Percentiles rank a stretch among this genome's conserved stretches.
Evolutionary conservation across 2,797 vertebrate genomes (phyloP).

Genomic region (Australoheros facetus): DNA sequence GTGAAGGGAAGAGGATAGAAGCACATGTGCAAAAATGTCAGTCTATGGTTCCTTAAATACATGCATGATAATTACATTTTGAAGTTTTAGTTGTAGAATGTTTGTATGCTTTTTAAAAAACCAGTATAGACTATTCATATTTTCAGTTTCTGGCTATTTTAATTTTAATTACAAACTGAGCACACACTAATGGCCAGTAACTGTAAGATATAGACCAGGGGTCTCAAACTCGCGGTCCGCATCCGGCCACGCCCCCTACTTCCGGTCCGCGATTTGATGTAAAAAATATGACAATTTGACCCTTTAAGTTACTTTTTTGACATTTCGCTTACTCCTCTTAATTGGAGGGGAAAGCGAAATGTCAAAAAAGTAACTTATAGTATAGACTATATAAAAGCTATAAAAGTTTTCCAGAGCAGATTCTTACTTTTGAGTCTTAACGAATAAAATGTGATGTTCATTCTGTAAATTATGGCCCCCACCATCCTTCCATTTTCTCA

Average conservation of each 20-base stretch:
- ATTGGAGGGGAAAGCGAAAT: too few relatives aligned
- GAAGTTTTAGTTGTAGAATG: background rate
- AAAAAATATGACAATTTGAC: too few relatives aligned
- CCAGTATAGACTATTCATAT: background rate
- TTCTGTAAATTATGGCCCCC: too few relatives aligned
- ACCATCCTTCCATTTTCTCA: too few relatives aligned
- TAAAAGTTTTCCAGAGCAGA: background rate
- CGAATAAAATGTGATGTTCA: background rate
- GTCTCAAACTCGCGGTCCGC: too few relatives aligned
- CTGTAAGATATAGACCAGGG: background rate
- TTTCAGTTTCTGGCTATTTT: background rate
- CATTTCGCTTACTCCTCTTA: too few relatives aligned
- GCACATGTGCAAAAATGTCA: background rate
- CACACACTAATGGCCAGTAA: background rate
- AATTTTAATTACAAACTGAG: background rate
- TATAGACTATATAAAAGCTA: too few relatives aligned
- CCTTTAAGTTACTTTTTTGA: too few relatives aligned
- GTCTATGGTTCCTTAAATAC: background rate
- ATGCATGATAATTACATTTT: background rate
- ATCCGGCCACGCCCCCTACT: too few relatives aligned
- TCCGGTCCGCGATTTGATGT: too few relatives aligned
- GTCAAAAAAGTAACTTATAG: too few relatives aligned
- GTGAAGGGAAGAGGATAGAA: background rate
- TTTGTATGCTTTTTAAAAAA: background rate
- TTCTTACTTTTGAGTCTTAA: background rate